Evolutionary conservation across 2,797 vertebrate genomes (phyloP), one percentile per base, ranked within the genome.

Genomic region (Myotis vivesi): DNA sequence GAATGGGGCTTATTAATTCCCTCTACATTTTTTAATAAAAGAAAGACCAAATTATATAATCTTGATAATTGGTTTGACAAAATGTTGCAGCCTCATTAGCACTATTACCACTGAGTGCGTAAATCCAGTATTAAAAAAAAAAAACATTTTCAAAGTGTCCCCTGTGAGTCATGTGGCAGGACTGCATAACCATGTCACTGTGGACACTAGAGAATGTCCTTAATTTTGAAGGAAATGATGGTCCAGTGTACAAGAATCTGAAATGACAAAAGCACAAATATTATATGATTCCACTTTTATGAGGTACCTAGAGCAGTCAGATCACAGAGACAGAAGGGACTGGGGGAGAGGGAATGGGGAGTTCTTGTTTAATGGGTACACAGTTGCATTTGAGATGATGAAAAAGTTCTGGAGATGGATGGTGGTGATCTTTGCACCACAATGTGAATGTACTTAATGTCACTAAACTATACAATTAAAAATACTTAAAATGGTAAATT

Each of bases 141-240:
- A 44, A 44, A 22, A 71, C 8, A 16, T 69, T 92, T 77, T 89
- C 28, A 49, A 64, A 89, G 69, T 36, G 3, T 51, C 73, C 69
- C 25, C 33, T 23, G 1, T 68, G 68, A 51, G 30, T 62, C 30
- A 20, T 8, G 6, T 10, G 4, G 20, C 51, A 68, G 79, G 25
- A 25, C 25, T 8, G 0, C 17, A 8, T 38, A 79, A 73, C 16
- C 8, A 46, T n/a, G 30, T 84, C n/a, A 49, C 4, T 23, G 13
- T 16, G 22, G 77, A 64, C 28, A 69, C 30, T 15, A 23, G 44
- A 36, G 36, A 91, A 53, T 41, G 8, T 13, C 41, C 30, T 1
- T 80, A 12, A 72, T 57, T 87, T 81, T 22, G 33, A 91, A 96
- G 53, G 23, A 92, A 91, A 72, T 55, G 28, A 80, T 95, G 41